Base-by-base conservation (phyloP, 2,888 invertebrate species). In the Parnassius orleans region DNA sequence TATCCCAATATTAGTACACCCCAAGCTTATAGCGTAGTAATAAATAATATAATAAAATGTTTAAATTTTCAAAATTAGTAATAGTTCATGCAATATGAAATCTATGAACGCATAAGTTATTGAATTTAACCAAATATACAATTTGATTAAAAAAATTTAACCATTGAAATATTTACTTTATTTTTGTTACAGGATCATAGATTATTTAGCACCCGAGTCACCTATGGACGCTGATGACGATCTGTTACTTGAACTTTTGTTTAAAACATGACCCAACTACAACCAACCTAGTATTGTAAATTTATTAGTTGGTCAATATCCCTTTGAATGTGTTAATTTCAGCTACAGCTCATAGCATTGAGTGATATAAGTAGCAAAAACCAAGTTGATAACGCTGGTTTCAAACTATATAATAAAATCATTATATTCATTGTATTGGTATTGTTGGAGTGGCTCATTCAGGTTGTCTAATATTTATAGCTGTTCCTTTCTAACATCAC, bases 141-240 rank as follows among this genome's bases (percentile, higher is more conserved):
- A 33, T 33, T 33, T 33, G 5, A 33, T 33, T 33, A 5, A 5
- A 33, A 5, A 5, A 5, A 3, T 33, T 33, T 33, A 33, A 5
- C 33, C 33, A 33, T 33, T 33, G 33, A 33, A 7, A 33, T 33
- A 33, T 33, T 33, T 7, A 5, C 11, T 55, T 46, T 46, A 5
- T 59, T 60, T 68, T 65, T 68, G 65, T 78, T 77, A 12, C 71
- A 89, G 90, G 80, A 84, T 86, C 71, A 83, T 91, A 73, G 84
- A 91, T 76, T 91, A 91, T 72, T 78, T 91, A 78, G 87, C 91
- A 71, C 90, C 91, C 53, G 81, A 84, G 75, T 89, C 91, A 67
- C 91, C 91, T 66, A 87, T 91, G 90, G 87, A 88, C 71, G 91
- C 89, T 67, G 90, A 90, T 68, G 91, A 91, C 73, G 90, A 91